phyloP scores from a whole-genome alignment of 2,888 invertebrate species.

The Drosophila recens region DNA sequence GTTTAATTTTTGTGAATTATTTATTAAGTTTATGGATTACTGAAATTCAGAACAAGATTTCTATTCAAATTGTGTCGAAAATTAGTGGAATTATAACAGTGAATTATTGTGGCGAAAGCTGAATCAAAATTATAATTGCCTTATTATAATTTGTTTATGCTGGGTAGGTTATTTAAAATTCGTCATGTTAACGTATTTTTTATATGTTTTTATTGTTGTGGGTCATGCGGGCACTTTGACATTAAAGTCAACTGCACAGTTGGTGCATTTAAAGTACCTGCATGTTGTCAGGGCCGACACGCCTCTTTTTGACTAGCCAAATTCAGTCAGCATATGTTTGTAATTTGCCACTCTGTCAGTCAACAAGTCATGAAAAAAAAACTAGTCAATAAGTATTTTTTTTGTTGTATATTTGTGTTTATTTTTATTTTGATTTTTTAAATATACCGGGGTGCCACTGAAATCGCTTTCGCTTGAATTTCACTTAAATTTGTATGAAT shows the following conservation, averaged over 20 bases:
- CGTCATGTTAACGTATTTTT: neutral
- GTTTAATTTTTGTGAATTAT: no score
- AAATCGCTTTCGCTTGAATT: no score
- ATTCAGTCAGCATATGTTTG: conserved; percentile 20
- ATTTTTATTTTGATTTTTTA: no score
- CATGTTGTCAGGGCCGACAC: conserved; percentile 53
- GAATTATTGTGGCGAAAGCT: neutral
- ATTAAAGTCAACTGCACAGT: conserved; percentile 55
- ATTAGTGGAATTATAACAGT: neutral
- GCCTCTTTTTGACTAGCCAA: conserved; percentile 1
- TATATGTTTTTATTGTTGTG: conserved; percentile 9
- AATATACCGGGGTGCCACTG: no score
- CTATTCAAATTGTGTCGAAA: no score
- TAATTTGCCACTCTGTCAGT: conserved; percentile 37
- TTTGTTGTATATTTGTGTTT: no score
- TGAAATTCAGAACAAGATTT: neutral
- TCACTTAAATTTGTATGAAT: no score
- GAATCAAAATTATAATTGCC: neutral
- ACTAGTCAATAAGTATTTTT: no score
- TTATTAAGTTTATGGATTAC: no score
- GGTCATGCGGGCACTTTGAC: conserved; percentile 40
- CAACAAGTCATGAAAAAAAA: conserved; percentile 3
- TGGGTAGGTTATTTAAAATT: neutral
- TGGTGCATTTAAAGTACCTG: conserved; percentile 49
- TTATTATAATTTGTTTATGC: neutral